phyloP scores from a whole-genome alignment of 2,113 vertebrate species.

The Rhineura floridana region DNA sequence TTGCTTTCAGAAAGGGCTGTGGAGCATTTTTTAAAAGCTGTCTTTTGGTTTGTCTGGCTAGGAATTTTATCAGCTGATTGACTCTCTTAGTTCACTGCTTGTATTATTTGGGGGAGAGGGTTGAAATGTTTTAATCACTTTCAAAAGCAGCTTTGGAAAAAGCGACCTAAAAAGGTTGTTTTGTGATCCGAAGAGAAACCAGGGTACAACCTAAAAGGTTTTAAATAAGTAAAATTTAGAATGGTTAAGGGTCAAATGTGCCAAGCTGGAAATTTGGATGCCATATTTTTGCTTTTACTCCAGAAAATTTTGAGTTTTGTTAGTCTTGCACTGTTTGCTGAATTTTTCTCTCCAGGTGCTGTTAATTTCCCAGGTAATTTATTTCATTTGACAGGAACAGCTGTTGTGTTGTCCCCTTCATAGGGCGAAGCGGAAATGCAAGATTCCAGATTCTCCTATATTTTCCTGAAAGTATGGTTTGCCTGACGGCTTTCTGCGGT shows the following conservation, averaged over 20 bases:
- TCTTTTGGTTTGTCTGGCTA: background rate
- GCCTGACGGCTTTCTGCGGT: background rate
- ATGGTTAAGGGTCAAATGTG: background rate
- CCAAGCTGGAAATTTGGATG: background rate
- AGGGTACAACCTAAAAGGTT: too few species aligned
- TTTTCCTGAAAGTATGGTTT: background rate
- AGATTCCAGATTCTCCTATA: background rate
- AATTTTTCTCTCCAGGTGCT: background rate
- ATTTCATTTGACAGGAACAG: slow-evolving; percentile 3
- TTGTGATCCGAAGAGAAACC: too few species aligned
- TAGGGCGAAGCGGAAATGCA: background rate
- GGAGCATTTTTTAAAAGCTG: background rate
- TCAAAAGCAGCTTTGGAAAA: background rate
- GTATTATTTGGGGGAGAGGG: background rate
- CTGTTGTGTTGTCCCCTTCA: background rate
- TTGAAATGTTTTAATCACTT: background rate
- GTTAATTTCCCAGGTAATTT: background rate
- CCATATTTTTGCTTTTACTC: background rate
- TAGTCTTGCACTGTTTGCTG: background rate
- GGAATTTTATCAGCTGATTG: background rate
- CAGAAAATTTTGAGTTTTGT: background rate
- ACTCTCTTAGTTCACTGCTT: background rate
- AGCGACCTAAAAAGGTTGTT: too few species aligned
- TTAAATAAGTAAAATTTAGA: background rate
- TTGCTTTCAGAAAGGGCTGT: background rate